Percentiles rank a stretch among this genome's conserved stretches.
Conservation (phyloP, 2,797 vertebrate species). For the Parauchenoglanis punctatus region DNA sequence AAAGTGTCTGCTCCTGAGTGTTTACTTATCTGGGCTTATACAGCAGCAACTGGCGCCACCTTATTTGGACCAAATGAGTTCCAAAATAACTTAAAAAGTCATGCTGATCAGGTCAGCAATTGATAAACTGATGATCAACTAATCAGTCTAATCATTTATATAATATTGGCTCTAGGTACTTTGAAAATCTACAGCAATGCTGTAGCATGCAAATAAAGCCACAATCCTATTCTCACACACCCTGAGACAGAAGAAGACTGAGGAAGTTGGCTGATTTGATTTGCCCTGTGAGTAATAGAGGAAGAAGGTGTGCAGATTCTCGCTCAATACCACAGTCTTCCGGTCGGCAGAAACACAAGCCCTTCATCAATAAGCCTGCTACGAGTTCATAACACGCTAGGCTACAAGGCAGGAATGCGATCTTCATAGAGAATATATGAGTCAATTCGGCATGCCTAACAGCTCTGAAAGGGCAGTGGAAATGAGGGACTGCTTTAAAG, state of each 20-base stretch:
- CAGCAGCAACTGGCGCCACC: background rate
- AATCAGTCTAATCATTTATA: background rate
- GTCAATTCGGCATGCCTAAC: slow-evolving; percentile 54
- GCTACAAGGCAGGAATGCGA: slow-evolving; percentile 68
- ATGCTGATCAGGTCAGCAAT: background rate
- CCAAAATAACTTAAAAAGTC: background rate
- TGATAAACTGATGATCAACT: background rate
- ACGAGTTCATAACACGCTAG: slow-evolving; percentile 58
- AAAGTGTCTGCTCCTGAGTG: background rate
- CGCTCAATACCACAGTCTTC: slow-evolving; percentile 52
- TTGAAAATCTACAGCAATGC: slow-evolving; percentile 29
- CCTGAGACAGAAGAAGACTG: slow-evolving; percentile 36
- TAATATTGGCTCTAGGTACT: slow-evolving; percentile 19
- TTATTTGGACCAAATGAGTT: background rate
- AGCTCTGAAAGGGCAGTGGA: slow-evolving; percentile 47
- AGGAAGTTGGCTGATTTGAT: slow-evolving; percentile 46
- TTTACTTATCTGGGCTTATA: background rate
- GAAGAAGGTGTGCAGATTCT: slow-evolving; percentile 30
- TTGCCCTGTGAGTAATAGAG: slow-evolving; percentile 50
- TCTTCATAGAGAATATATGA: slow-evolving; percentile 66
- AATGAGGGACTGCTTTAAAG: slow-evolving; percentile 34
- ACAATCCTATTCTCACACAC: slow-evolving; percentile 36
- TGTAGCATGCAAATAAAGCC: slow-evolving; percentile 18
- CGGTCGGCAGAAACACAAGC: slow-evolving; percentile 61
- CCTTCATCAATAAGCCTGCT: slow-evolving; percentile 66